Evolutionary conservation across 2,888 invertebrate genomes (phyloP), one percentile per base, ranked within the genome.

Genomic region (Scaptomyza parva): DNA sequence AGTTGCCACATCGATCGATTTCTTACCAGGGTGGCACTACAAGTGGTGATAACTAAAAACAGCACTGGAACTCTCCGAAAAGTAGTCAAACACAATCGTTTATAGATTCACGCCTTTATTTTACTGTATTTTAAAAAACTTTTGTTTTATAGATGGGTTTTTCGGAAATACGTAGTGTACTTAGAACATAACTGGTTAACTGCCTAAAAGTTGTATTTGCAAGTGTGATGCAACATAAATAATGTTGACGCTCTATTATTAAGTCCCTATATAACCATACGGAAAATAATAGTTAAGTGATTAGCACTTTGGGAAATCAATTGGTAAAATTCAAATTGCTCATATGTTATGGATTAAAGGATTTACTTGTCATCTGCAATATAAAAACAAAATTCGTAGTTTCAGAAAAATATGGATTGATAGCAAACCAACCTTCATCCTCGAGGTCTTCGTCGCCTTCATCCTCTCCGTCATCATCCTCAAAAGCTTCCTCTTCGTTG

Each of bases 391-490:
- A 57, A 35, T 14, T 45, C 55, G 18, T 40, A 24, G 17, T 9
- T 8, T 43, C 8, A 41, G 24, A 5, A 28, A 47, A 9, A 22
- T 6, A 3, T 6, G 35, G 18, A 0, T 18, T 22, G n/a, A 12
- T 2, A 14, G 1, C 0, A 12, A 20, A 26, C 57, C 24, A 51
- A 86, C 86, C 86, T 28, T 86, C 86, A 40, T 86, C 86, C 5
- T 86, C 86, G 4, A 88, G 75, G 30, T 86, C 78, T 41, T 86
- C 86, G 11, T 73, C 70, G 2, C 76, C 66, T 4, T 72, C 73
- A 54, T 87, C 89, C 78, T 83, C 91, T 14, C 90, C 91, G 24
- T 80, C 80, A 37, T 91, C 91, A 60, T 91, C 91, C 28, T 91
- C 91, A 54, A 90, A 90, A 37, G 89, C 74, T 62, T 91, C 91